Evolutionary conservation across 2,113 vertebrate species (phyloP), one percentile per base, ranked within the genome.

Genomic region (Emydura subglobosa): DNA sequence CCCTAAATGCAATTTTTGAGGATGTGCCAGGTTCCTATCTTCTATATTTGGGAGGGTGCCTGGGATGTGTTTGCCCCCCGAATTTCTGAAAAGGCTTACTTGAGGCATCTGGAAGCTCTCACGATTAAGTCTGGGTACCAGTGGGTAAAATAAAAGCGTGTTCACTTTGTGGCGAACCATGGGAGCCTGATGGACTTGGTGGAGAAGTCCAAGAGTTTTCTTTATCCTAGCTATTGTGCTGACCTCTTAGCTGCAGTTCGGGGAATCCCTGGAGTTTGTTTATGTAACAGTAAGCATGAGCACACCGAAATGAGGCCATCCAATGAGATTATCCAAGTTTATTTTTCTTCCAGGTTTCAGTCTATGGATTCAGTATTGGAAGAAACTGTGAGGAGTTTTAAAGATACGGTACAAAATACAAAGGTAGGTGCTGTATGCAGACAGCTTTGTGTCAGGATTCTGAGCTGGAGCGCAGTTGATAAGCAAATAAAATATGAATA

Each of bases 281-380:
- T 47, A 76, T 78, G 42, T 47, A 44, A 24, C 13, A 78, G 25
- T 47, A 47, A 44, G 24, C 21, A 24, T 4, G 17, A 21, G 10
- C 65, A 39, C 65, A 72, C 65, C 39, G 86, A 80, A 25, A 78
- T 0, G 0, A 27, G 24, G 22, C 34, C 79, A 79, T 5, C 8
- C 12, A 86, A 21, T 10, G 21, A 61, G 95, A 24, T 12, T 34
- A 79, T 34, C 27, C 34, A 29, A 86, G 27, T 16, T 95, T 2
- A 3, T 13, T 95, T 97, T 53, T 65, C 68, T 97, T 97, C 21
- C 88, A 98, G 98, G 86, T 84, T 98, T 34, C 96, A 96, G 54
- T 97, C 97, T 65, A 86, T 96, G 91, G 97, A 98, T 79, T 94
- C 93, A 1, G 92, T 57, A 54, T 47, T 97, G 87, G 95, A 87